Percentiles rank a stretch among this genome's conserved stretches.
These are phyloP conservation scores for Tanypteryx hageni DNA, from an alignment of 2,888 invertebrate genomes.

Conservation along the genomic window DNA sequence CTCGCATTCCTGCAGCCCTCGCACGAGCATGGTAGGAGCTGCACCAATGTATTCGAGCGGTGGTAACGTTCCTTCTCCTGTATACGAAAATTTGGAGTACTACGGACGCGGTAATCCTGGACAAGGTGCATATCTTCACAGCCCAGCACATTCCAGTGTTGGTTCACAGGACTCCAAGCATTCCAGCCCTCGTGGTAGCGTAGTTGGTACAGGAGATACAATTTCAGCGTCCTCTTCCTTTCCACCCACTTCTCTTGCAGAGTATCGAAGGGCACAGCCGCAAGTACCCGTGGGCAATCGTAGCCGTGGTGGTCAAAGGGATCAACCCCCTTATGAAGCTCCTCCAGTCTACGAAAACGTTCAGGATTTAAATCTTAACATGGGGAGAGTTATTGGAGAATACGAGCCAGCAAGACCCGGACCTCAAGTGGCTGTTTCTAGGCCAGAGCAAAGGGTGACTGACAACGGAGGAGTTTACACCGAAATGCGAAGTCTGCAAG, in stretches of 20 bases:
- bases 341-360: conserved; percentile 81
- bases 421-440: conserved; percentile 71
- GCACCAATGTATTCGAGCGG: conserved; percentile 70
- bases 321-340: conserved; percentile 76
- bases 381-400: not conserved
- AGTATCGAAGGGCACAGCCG: conserved; percentile 87
- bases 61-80: conserved; percentile 75
- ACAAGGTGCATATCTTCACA: conserved; percentile 73
- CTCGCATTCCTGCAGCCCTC: conserved; percentile 74
- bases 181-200: conserved; percentile 75
- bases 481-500: conserved; percentile 28
- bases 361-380: conserved; percentile 75
- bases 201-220: conserved; percentile 72
- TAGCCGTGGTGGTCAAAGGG: conserved; percentile 12
- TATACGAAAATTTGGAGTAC: conserved; percentile 91
- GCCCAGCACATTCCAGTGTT: conserved; percentile 74
- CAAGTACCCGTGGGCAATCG: conserved; percentile 82
- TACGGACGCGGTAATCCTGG: conserved; percentile 80
- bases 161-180: conserved; percentile 76
- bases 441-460: conserved; percentile 31
- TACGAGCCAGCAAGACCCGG: conserved; percentile 76
- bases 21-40: conserved; percentile 72
- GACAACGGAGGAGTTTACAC: conserved; percentile 57
- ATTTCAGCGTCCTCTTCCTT: conserved; percentile 76
- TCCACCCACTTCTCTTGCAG: conserved; percentile 48